Conservation (phyloP, 2,888 invertebrate species). For the Ormia ochracea region DNA sequence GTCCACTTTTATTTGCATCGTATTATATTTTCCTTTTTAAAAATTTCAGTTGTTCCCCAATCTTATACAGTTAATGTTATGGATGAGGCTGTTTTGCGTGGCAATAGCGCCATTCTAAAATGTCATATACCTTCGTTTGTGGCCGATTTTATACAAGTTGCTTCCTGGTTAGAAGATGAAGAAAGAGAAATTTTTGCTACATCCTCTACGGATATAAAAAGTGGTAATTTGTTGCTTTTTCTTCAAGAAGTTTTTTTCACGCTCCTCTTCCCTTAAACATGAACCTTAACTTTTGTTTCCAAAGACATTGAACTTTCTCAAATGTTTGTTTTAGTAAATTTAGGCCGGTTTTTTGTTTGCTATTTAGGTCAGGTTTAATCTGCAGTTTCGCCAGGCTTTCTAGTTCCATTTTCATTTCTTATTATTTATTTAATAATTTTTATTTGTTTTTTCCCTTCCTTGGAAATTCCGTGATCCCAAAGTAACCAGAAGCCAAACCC, state of each 20-base stretch:
- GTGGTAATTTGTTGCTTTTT: slow-evolving; percentile 61
- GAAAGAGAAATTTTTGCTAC: slow-evolving; percentile 79
- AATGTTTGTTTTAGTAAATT: not conserved
- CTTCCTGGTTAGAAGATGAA: slow-evolving; percentile 91
- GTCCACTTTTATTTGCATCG: slow-evolving; percentile 15
- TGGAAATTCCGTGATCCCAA: slow-evolving; percentile 67
- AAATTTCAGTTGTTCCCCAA: slow-evolving; percentile 89
- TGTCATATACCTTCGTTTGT: slow-evolving; percentile 96
- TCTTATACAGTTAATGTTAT: slow-evolving; percentile 92
- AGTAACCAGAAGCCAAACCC: slow-evolving; percentile 79
- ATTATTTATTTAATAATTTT: slow-evolving; percentile 40
- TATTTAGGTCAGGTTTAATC: slow-evolving; percentile 11
- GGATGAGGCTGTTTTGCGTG: slow-evolving; percentile 93
- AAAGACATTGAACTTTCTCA: not conserved
- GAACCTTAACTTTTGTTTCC: slow-evolving; percentile 7
- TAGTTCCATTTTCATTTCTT: slow-evolving; percentile 47
- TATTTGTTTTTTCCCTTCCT: slow-evolving; percentile 40
- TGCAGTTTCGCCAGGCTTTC: slow-evolving; percentile 63
- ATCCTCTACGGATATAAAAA: slow-evolving; percentile 65
- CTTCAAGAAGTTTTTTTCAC: not conserved
- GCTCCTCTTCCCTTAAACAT: slow-evolving; percentile 9
- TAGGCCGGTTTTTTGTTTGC: slow-evolving; percentile 32
- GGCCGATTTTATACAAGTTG: slow-evolving; percentile 90
- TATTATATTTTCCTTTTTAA: not conserved
- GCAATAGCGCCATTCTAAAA: slow-evolving; percentile 93